Percentiles rank a stretch among this genome's conserved stretches.
Conservation (phyloP, 2,113 vertebrate genomes). For the Electrona antarctica region DNA sequence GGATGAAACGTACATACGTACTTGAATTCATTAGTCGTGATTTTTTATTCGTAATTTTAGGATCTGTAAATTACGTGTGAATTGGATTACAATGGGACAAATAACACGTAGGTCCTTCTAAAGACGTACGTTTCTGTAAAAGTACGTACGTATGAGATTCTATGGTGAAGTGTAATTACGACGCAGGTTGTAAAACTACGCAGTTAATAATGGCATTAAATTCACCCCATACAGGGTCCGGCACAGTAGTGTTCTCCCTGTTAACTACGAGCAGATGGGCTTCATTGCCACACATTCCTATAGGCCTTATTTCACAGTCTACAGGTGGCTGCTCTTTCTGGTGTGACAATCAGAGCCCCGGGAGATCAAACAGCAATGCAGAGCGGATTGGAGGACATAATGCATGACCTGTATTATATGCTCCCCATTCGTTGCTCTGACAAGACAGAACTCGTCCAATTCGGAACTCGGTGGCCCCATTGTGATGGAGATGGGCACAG, state of each 20-base stretch:
- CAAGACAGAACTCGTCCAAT: slow-evolving; percentile 37
- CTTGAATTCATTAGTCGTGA: too few species aligned
- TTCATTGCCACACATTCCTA: slow-evolving; percentile 34
- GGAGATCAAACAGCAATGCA: slow-evolving; percentile 34
- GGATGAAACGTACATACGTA: too few species aligned
- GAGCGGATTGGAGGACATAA: slow-evolving; percentile 55
- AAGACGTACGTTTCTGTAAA: too few species aligned
- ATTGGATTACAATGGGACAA: too few species aligned
- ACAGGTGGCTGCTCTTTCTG: neutral
- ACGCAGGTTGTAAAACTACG: too few species aligned
- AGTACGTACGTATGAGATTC: too few species aligned
- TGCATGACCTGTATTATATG: slow-evolving; percentile 34
- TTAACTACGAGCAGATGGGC: neutral
- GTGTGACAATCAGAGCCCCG: slow-evolving; percentile 42
- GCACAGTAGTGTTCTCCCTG: neutral
- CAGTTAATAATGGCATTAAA: too few species aligned
- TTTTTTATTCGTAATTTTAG: too few species aligned
- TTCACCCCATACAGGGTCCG: too few species aligned
- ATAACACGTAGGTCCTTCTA: too few species aligned
- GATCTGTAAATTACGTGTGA: too few species aligned
- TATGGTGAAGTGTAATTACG: too few species aligned
- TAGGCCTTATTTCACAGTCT: neutral
- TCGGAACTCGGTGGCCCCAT: slow-evolving; percentile 13
- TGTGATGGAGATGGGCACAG: slow-evolving; percentile 54
- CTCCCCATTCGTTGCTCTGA: slow-evolving; percentile 57